Evolutionary conservation across 1,140 invertebrate species (phyloP).

Genomic region (Euwallacea similis): DNA sequence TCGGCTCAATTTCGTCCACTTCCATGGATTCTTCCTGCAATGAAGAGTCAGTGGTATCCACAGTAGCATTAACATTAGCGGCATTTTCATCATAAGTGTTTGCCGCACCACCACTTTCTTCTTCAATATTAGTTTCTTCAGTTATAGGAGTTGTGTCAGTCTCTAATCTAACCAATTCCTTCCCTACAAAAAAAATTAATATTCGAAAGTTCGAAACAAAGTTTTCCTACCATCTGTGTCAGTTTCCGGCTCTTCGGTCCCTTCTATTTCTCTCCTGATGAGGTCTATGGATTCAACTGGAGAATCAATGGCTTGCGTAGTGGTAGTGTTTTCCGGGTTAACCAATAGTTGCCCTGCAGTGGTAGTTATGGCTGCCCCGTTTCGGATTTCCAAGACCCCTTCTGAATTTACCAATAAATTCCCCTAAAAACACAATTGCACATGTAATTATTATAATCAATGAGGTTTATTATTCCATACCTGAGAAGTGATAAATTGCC

Average conservation of each 20-base stretch:
- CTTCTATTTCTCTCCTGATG: constrained; percentile 48
- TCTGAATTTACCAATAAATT: constrained; percentile 59
- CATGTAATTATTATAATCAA: neutral
- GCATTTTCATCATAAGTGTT: neutral
- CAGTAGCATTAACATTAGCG: neutral
- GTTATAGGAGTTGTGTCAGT: too few species aligned
- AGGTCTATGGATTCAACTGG: constrained; percentile 53
- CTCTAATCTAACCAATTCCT: too few species aligned
- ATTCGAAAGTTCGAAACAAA: too few species aligned
- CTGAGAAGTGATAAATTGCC: constrained; percentile 56
- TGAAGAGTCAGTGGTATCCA: neutral
- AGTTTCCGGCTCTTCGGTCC: constrained; percentile 16
- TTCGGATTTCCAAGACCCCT: constrained; percentile 55
- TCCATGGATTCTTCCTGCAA: neutral
- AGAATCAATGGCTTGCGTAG: constrained; percentile 35
- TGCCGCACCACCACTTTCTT: too few species aligned
- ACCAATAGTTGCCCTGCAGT: constrained; percentile 42
- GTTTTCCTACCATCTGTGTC: neutral
- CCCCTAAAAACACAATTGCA: constrained; percentile 41
- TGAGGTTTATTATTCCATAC: constrained; percentile 25
- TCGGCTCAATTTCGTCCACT: neutral
- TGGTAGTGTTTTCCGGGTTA: constrained; percentile 26
- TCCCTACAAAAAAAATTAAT: too few species aligned
- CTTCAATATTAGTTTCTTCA: too few species aligned
- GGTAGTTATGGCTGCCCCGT: constrained; percentile 43